Conservation (phyloP, 2,113 vertebrate genomes). For the Arenaria interpres region DNA sequence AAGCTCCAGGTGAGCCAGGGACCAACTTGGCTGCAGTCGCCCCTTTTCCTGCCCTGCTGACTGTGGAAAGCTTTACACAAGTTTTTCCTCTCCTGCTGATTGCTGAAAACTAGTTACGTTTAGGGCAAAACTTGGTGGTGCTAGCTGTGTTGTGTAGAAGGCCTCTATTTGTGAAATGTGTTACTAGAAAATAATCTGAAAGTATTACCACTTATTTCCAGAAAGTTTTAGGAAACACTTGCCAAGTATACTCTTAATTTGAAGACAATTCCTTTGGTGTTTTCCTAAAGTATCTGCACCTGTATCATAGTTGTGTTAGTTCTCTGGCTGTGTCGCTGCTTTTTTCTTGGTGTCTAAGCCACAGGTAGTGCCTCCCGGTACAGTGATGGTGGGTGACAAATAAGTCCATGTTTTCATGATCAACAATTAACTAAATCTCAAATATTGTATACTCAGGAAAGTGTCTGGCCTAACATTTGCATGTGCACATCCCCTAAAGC, state of each 20-base stretch:
- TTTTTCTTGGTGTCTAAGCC: background rate
- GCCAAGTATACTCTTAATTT: background rate
- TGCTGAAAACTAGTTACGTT: background rate
- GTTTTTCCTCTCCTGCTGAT: background rate
- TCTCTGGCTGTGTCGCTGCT: background rate
- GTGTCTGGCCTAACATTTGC: background rate
- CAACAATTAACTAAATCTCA: background rate
- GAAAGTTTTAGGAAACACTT: background rate
- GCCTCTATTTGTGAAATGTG: background rate
- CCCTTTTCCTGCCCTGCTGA: background rate
- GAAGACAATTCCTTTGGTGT: background rate
- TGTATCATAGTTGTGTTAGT: background rate
- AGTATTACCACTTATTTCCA: background rate
- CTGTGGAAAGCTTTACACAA: background rate
- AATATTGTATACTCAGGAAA: background rate
- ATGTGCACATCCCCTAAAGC: background rate
- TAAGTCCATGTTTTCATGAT: background rate
- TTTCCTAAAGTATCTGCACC: background rate
- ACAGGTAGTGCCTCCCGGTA: background rate
- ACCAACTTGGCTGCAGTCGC: accelerated
- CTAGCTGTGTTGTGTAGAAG: background rate
- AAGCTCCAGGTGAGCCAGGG: background rate
- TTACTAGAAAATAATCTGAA: background rate
- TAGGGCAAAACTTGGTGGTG: background rate
- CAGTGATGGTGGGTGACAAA: background rate